Evolutionary conservation across 2,888 invertebrate species (phyloP), one percentile per base, ranked within the genome.

Genomic region (Polylopha cassiicola): DNA sequence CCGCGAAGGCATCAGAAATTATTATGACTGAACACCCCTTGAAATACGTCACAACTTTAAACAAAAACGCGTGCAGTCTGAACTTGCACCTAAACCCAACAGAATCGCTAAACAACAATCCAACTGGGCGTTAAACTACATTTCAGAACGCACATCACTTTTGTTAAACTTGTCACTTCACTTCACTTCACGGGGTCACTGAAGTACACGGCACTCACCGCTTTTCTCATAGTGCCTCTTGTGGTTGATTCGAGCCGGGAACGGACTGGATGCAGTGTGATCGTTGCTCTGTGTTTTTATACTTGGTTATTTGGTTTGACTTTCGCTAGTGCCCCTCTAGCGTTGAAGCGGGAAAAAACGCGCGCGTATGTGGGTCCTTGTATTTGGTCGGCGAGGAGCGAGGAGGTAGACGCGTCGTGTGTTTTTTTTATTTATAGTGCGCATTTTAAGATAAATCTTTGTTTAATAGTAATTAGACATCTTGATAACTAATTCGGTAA

Each of bases 281-380:
- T 54, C 60, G 51, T 73, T 64, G 80, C 64, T 67, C 69, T 71
- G 76, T 67, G 81, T 80, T 77, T 85, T 79, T 85, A 85, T 85
- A 85, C 78, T 75, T 80, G 76, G 75, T 73, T 82, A 76, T 82
- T 80, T 75, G 75, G 78, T 64, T 63, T 69, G 66, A 84, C 84
- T 85, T 85, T 85, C 84, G 84, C 84, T 71, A 69, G 58, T 51
- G 62, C 78, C 84, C 81, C 80, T 72, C 71, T 77, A 66, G 66
- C 53, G 47, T 22, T 21, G 4, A 23, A 14, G 27, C 65, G 64
- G 67, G 72, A 75, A 71, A 66, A 62, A 65, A 39, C 49, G 51
- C 53, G 47, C 60, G 55, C 54, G 51, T 47, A 48, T 45, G 37
- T 48, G 58, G 71, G 76, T 84, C 82, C 84, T 84, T 82, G 74